These are phyloP conservation scores for Heliothis virescens DNA, from an alignment of 1,140 invertebrate species.

Conservation along the genomic window DNA sequence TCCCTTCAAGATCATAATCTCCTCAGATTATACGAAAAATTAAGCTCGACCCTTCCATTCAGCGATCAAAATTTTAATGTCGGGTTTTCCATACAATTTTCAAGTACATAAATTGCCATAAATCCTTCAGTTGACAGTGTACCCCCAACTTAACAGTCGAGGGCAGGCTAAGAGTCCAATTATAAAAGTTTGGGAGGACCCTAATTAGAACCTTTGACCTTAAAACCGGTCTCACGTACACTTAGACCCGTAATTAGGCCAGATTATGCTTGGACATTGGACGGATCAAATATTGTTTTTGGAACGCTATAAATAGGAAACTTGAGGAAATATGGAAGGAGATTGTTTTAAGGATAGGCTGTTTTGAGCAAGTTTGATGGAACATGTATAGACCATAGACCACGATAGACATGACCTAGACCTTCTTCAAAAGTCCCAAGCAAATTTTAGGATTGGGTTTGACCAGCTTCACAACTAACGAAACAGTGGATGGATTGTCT, in stretches of 20 bases:
- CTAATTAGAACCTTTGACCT: constrained; percentile 44
- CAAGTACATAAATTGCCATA: background rate
- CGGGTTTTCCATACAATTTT: background rate
- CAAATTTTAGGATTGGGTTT: no score
- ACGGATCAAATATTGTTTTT: constrained; percentile 10
- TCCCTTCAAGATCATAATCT: no score
- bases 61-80: background rate
- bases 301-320: background rate
- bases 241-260: constrained; percentile 19
- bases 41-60: background rate
- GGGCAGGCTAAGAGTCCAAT: constrained; percentile 49
- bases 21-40: background rate
- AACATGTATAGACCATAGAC: no score
- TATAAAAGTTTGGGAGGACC: constrained; percentile 51
- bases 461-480: no score
- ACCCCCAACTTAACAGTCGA: background rate
- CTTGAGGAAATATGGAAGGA: background rate
- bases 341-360: no score
- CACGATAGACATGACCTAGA: no score
- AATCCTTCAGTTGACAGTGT: constrained; percentile 10
- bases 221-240: constrained; percentile 17
- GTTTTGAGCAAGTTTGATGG: no score
- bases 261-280: background rate
- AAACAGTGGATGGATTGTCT: no score
- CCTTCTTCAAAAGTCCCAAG: no score